These are phyloP conservation scores for Larimichthys polyactis DNA, from an alignment of 2,113 vertebrate species.

Conservation along the genomic window DNA sequence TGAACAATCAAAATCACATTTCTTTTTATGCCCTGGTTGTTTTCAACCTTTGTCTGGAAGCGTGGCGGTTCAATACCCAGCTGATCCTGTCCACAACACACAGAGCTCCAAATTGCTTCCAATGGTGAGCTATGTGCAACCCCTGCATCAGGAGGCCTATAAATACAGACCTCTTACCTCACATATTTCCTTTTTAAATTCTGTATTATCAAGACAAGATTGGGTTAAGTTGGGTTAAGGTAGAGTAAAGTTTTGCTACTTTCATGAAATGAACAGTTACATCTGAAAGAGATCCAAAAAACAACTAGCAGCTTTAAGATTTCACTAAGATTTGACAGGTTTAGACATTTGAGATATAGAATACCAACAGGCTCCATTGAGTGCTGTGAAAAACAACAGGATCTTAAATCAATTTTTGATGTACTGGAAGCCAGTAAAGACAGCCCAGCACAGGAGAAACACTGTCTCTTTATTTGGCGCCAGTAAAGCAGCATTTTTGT, in stretches of 20 bases:
- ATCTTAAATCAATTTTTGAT: constrained; percentile 1
- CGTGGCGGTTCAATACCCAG: not conserved
- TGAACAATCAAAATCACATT: not conserved
- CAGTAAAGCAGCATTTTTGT: constrained; percentile 2
- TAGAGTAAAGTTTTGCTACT: not conserved
- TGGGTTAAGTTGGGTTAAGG: not conserved
- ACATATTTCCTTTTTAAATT: not conserved
- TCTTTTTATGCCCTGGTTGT: not conserved
- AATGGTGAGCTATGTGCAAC: not conserved
- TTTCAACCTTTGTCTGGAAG: not conserved
- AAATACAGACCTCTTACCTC: not conserved
- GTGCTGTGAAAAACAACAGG: constrained; percentile 12
- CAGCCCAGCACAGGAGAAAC: not conserved
- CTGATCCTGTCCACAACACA: not conserved
- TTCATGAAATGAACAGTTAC: not conserved
- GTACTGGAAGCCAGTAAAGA: not conserved
- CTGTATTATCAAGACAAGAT: not conserved
- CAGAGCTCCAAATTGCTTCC: not conserved
- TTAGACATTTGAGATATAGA: not conserved
- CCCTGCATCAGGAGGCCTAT: not conserved
- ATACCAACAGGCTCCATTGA: not conserved
- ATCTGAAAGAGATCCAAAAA: not conserved
- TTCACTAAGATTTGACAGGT: not conserved
- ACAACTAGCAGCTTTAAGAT: not conserved
- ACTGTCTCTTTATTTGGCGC: not conserved